Evolutionary conservation across 2,113 vertebrate species (phyloP).

Genomic region (Lichenostomus cassidix): DNA sequence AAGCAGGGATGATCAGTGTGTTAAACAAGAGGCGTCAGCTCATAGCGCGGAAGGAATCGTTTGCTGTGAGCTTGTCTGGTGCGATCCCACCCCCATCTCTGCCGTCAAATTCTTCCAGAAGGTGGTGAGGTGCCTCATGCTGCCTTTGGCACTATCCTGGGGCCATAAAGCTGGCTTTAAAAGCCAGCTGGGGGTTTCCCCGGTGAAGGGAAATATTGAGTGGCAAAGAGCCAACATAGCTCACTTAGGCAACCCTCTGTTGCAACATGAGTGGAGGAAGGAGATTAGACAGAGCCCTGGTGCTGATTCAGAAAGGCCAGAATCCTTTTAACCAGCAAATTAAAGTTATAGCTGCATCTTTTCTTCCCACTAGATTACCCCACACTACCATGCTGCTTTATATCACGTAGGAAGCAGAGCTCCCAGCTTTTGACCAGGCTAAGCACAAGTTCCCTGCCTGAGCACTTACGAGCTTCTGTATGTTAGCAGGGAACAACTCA

Average conservation of each 20-base stretch:
- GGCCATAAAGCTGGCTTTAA: conserved; percentile 25
- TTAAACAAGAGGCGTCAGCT: not conserved
- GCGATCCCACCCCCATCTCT: not conserved
- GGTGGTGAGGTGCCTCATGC: not conserved
- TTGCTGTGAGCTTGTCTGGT: not conserved
- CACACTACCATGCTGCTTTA: not conserved
- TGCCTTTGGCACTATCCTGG: not conserved
- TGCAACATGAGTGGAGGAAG: conserved; percentile 52
- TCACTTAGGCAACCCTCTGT: conserved; percentile 53
- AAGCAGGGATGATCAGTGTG: not conserved
- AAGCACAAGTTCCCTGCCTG: not conserved
- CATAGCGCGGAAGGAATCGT: not conserved
- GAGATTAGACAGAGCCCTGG: conserved; percentile 37
- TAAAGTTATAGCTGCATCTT: conserved; percentile 23
- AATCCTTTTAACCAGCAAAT: conserved; percentile 28
- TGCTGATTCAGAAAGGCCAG: conserved; percentile 34
- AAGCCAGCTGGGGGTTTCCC: conserved; percentile 57
- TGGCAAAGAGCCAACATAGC: conserved; percentile 59
- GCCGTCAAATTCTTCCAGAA: conserved; percentile 28
- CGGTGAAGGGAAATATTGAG: conserved; percentile 60
- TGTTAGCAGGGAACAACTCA: not conserved
- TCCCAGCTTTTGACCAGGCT: not conserved
- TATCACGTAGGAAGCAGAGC: not conserved
- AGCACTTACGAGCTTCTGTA: not conserved
- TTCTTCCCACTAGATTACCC: not conserved